A percentile compares a stretch with the other conserved stretches of the same genome.
phyloP scores from a whole-genome alignment of 1,140 invertebrate genomes.

The Ceratosolen fusciceps region DNA sequence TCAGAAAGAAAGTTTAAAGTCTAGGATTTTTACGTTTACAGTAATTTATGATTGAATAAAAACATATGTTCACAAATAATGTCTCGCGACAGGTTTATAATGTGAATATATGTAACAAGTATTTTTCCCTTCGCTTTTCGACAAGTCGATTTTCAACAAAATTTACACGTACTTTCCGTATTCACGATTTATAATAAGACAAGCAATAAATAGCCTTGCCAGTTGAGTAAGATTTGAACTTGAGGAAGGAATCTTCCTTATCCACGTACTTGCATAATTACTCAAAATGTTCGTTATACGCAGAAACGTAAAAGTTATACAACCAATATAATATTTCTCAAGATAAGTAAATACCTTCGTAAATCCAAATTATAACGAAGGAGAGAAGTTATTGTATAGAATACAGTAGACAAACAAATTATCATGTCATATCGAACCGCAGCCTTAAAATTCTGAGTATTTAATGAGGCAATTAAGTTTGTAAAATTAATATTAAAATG shows the following conservation, averaged over 20 bases:
- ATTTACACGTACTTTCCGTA: neutral
- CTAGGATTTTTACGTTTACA: slow-evolving; percentile 6
- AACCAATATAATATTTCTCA: neutral
- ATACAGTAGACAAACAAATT: too few relatives aligned
- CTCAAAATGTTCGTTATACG: neutral
- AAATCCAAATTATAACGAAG: neutral
- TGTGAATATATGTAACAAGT: slow-evolving; percentile 1
- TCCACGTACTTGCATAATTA: neutral
- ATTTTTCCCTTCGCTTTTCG: neutral
- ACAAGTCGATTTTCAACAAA: slow-evolving; percentile 41
- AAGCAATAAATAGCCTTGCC: neutral
- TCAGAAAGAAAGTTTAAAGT: slow-evolving; percentile 19
- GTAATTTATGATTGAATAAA: slow-evolving; percentile 40
- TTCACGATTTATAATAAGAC: neutral
- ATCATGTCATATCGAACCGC: too few relatives aligned
- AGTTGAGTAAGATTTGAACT: neutral
- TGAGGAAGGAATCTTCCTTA: slow-evolving; percentile 1
- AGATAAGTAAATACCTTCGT: neutral
- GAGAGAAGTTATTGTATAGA: neutral
- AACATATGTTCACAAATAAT: slow-evolving; percentile 43
- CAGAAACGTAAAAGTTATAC: slow-evolving; percentile 3
- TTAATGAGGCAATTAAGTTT: too few relatives aligned
- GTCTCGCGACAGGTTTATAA: slow-evolving; percentile 39
- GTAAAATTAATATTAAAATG: too few relatives aligned
- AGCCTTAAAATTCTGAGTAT: too few relatives aligned